These are phyloP conservation scores for Aculops lycopersici DNA, from an alignment of 1,140 invertebrate species.

Conservation along the genomic window DNA sequence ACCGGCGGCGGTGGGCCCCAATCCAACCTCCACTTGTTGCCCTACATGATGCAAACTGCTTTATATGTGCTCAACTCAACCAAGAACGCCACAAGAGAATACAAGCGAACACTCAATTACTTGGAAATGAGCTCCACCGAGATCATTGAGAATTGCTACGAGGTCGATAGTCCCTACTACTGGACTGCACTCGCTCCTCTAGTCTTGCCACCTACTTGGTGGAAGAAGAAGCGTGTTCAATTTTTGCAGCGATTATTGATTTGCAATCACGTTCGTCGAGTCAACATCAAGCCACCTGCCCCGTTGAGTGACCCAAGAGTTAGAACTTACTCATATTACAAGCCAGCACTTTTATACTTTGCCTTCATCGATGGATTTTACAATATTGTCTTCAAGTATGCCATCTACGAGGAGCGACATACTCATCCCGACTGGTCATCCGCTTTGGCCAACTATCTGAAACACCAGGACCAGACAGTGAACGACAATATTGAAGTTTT, in stretches of 20 bases:
- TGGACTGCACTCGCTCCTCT: conserved; percentile 43
- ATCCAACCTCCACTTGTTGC: conserved; percentile 82
- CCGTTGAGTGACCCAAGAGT: conserved; percentile 14
- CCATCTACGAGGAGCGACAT: conserved; percentile 4
- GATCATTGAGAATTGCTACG: conserved; percentile 42
- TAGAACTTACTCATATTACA: conserved; percentile 47
- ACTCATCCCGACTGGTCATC: conserved; percentile 29
- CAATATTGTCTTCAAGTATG: conserved; percentile 34
- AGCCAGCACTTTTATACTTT: conserved; percentile 51
- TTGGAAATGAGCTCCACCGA: conserved; percentile 23
- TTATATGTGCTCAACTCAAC: conserved; percentile 76
- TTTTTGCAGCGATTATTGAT: conserved; percentile 44
- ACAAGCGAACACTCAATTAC: conserved; percentile 31
- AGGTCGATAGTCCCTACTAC: conserved; percentile 60
- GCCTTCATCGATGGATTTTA: conserved; percentile 41
- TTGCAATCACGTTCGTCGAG: conserved; percentile 33
- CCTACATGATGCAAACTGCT: conserved; percentile 71
- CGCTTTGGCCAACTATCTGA: conserved; percentile 59
- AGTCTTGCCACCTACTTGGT: conserved; percentile 32
- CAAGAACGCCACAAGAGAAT: conserved; percentile 33
- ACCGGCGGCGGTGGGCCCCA: conserved; percentile 81
- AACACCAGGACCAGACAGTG: conserved; percentile 61
- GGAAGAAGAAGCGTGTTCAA: conserved; percentile 27
- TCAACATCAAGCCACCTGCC: conserved; percentile 11
- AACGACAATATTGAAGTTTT: conserved; percentile 53